phyloP scores from a whole-genome alignment of 2,888 invertebrate genomes.

The Ashinkailepas kermadecensis region DNA sequence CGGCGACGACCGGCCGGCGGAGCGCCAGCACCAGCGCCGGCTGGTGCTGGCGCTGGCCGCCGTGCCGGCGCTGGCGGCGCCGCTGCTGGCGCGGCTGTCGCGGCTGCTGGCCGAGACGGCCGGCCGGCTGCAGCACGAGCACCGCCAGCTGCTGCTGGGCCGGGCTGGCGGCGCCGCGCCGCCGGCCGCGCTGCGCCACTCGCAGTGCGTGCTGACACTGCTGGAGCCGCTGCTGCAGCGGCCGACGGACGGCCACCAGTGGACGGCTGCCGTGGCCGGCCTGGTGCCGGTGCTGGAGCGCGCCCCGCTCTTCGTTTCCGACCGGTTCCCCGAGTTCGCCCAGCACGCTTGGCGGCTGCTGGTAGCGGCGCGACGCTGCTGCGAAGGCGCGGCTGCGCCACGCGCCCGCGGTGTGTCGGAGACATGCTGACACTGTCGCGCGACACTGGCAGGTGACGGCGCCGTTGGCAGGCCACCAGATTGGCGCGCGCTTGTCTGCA shows the following conservation, averaged over 20 bases:
- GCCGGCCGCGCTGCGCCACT: background rate
- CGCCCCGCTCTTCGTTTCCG: background rate
- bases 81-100: background rate
- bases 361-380: background rate
- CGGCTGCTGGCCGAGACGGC: background rate
- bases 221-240: slow-evolving; percentile 1
- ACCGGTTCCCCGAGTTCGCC: background rate
- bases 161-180: background rate
- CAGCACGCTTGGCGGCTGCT: background rate
- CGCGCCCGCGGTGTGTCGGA: too few relatives aligned
- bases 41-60: background rate
- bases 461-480: too few relatives aligned
- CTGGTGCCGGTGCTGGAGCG: background rate
- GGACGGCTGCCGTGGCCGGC: background rate
- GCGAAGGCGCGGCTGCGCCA: background rate
- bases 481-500: too few relatives aligned
- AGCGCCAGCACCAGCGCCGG: background rate
- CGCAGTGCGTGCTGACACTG: background rate
- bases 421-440: too few relatives aligned
- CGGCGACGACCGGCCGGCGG: background rate
- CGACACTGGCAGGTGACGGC: too few relatives aligned
- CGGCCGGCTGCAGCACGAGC: background rate
- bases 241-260: background rate
- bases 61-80: slow-evolving; percentile 10
- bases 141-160: background rate